phyloP scores from a whole-genome alignment of 2,797 vertebrate species.

The Enteromius paludinosus region DNA sequence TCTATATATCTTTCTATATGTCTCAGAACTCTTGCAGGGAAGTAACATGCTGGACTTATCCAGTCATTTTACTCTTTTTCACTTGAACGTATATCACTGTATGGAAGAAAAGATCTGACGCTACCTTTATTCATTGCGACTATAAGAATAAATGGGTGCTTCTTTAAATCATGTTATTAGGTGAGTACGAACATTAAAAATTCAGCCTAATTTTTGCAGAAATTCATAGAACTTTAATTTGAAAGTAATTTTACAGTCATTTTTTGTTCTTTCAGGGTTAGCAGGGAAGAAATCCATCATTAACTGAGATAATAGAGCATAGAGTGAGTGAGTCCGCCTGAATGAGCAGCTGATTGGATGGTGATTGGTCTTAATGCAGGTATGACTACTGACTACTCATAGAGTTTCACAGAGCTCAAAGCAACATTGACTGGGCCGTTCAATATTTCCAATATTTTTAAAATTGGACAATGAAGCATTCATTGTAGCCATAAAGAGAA shows the following conservation, averaged over 20 bases:
- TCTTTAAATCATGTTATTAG: neutral
- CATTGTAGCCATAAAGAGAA: neutral
- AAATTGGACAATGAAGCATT: neutral
- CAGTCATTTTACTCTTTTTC: neutral
- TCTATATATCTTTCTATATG: neutral
- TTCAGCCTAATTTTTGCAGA: neutral
- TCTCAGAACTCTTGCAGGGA: neutral
- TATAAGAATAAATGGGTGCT: neutral
- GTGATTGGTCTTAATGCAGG: neutral
- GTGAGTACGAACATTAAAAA: neutral
- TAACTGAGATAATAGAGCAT: neutral
- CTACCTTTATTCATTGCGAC: neutral
- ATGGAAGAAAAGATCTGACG: neutral
- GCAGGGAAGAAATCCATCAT: neutral
- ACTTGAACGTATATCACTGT: neutral
- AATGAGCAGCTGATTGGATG: constrained; percentile 11
- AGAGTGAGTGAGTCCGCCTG: neutral
- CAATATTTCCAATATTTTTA: neutral
- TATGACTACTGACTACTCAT: neutral
- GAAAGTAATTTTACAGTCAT: neutral
- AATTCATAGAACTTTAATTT: neutral
- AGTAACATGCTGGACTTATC: neutral
- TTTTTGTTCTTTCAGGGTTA: neutral
- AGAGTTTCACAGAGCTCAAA: constrained; percentile 4
- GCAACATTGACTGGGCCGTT: neutral